Conservation (phyloP, 1,140 invertebrate genomes). For the Bathynomus jamesi region DNA sequence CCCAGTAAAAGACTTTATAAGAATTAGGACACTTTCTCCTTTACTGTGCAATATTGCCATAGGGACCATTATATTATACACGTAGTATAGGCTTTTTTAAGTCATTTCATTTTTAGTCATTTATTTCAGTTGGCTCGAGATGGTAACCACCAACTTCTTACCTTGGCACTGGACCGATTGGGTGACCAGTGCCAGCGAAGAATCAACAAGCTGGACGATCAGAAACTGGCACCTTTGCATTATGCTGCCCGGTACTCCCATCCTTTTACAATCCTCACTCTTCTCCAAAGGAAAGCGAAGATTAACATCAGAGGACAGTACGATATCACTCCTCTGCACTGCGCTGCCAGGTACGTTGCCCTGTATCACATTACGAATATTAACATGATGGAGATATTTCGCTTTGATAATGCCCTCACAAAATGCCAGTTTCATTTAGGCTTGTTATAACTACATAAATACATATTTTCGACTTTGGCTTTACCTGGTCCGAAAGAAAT, state of each 20-base stretch:
- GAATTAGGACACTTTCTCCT: too few relatives aligned
- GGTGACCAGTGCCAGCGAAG: slow-evolving; percentile 23
- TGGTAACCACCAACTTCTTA: slow-evolving; percentile 25
- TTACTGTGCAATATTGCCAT: too few relatives aligned
- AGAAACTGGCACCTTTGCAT: slow-evolving; percentile 44
- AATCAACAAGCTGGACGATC: slow-evolving; percentile 44
- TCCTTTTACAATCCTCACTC: slow-evolving; percentile 41
- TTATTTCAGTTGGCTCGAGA: slow-evolving; percentile 36
- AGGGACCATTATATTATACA: too few relatives aligned
- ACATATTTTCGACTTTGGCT: too few relatives aligned
- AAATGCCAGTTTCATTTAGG: not conserved
- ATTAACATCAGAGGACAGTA: slow-evolving; percentile 44
- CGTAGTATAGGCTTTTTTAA: too few relatives aligned
- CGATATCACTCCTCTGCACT: slow-evolving; percentile 44
- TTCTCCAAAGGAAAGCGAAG: slow-evolving; percentile 44
- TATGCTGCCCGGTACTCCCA: slow-evolving; percentile 47
- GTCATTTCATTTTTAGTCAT: too few relatives aligned
- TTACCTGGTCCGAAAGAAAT: too few relatives aligned
- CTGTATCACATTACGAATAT: too few relatives aligned
- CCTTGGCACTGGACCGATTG: slow-evolving; percentile 21
- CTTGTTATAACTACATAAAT: not conserved
- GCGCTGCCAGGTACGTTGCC: slow-evolving; percentile 42
- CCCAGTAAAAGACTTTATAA: too few relatives aligned
- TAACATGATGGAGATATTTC: not conserved
- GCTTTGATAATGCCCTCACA: too few relatives aligned